These are phyloP conservation scores for Periplaneta americana DNA, from an alignment of 1,140 invertebrate genomes.

Conservation along the genomic window DNA sequence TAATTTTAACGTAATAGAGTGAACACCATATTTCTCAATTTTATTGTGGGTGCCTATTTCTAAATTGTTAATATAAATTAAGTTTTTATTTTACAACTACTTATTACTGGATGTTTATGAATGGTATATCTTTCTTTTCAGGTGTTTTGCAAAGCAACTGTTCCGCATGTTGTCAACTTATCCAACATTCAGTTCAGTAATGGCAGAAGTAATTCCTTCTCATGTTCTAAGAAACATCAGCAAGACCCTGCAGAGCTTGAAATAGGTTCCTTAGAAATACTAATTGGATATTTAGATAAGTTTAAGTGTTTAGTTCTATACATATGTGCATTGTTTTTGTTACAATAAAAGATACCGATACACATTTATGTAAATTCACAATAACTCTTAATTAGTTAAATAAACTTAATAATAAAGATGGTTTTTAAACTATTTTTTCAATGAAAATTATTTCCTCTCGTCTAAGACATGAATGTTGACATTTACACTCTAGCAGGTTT, in stretches of 20 bases:
- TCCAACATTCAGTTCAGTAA: conserved; percentile 53
- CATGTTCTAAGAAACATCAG: conserved; percentile 58
- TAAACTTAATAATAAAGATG: background rate
- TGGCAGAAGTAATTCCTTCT: conserved; percentile 58
- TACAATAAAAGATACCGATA: too few relatives aligned
- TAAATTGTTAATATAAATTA: too few relatives aligned
- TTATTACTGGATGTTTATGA: too few relatives aligned
- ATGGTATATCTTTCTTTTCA: conserved; percentile 33
- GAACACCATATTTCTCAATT: too few relatives aligned
- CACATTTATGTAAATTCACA: background rate
- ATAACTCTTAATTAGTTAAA: background rate
- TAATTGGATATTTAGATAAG: background rate
- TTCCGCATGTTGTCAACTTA: conserved; percentile 52
- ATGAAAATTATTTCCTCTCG: too few relatives aligned
- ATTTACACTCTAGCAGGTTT: too few relatives aligned
- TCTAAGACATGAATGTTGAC: too few relatives aligned
- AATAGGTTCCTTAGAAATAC: conserved; percentile 19
- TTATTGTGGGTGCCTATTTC: too few relatives aligned
- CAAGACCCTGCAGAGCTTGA: conserved; percentile 56
- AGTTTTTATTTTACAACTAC: too few relatives aligned
- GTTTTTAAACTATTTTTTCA: too few relatives aligned
- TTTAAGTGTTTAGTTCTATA: background rate
- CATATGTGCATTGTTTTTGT: background rate
- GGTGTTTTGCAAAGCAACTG: conserved; percentile 61
- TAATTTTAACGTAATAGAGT: too few relatives aligned